Evolutionary conservation across 92 coral and sea anemone species (phyloP).

Genomic region (Parazoanthus swiftii): DNA sequence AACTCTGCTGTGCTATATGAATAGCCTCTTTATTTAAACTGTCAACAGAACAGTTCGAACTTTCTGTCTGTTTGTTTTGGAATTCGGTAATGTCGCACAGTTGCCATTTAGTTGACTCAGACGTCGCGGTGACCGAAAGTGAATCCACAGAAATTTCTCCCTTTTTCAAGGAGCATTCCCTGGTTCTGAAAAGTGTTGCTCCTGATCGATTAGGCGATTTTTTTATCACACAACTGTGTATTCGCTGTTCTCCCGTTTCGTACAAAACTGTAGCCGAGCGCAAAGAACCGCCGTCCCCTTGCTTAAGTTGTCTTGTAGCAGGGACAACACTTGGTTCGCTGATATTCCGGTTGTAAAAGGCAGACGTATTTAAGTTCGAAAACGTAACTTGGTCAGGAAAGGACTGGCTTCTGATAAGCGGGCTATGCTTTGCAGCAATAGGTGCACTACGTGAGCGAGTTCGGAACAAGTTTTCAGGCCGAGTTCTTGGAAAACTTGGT

Average conservation of each 20-base stretch:
- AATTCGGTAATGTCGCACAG: conserved; percentile 14
- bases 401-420: conserved; percentile 20
- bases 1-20: not conserved
- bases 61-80: conserved; percentile 36
- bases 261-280: not conserved
- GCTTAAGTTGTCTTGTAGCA: not conserved
- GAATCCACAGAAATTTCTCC: conserved; percentile 20
- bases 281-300: not conserved
- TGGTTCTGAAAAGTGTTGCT: conserved; percentile 17
- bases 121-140: not conserved
- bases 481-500: conserved; percentile 25
- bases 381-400: not conserved
- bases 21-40: not conserved
- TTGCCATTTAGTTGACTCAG: conserved; percentile 33
- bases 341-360: not conserved
- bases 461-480: conserved; percentile 19
- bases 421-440: not conserved
- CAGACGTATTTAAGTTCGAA: not conserved
- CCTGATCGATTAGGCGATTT: conserved; percentile 10
- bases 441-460: conserved; percentile 15
- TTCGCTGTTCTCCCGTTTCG: conserved; percentile 1
- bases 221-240: not conserved
- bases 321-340: not conserved
- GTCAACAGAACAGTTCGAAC: not conserved
- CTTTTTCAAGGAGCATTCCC: not conserved